These are phyloP conservation scores for Melanostoma mellinum DNA, from an alignment of 2,888 invertebrate genomes.

Conservation along the genomic window DNA sequence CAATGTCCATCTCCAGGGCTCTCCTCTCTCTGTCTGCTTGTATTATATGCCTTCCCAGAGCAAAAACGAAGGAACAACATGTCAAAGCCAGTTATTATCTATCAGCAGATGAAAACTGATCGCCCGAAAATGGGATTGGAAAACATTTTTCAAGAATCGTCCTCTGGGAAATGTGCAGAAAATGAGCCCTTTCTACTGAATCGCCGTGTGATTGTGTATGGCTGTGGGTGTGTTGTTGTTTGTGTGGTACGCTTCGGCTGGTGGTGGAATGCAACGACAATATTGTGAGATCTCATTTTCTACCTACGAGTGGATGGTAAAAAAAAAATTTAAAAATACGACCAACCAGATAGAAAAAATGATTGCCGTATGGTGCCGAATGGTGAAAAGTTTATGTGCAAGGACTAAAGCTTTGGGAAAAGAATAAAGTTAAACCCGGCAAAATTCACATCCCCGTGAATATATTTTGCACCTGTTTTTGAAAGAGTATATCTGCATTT, in stretches of 20 bases:
- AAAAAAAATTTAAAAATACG: constrained; percentile 11
- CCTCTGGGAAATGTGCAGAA: constrained; percentile 49
- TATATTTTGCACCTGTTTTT: constrained; percentile 28
- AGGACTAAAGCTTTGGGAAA: neutral
- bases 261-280: constrained; percentile 20
- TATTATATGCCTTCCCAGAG: neutral
- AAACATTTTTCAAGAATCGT: constrained; percentile 48
- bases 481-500: constrained; percentile 64
- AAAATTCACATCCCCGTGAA: neutral
- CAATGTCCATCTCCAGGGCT: constrained; percentile 27
- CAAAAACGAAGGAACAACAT: constrained; percentile 24
- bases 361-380: constrained; percentile 18
- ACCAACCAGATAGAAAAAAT: constrained; percentile 3
- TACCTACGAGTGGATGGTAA: constrained; percentile 7
- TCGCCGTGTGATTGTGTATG: neutral
- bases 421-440: neutral
- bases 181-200: constrained; percentile 41
- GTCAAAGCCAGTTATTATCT: constrained; percentile 61
- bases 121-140: constrained; percentile 35
- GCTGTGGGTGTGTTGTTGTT: constrained; percentile 4
- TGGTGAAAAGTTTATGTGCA: constrained; percentile 1
- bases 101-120: constrained; percentile 47
- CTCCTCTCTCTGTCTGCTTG: neutral
- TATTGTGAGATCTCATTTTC: constrained; percentile 27
- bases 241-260: neutral